These are phyloP conservation scores for Hylomyscus alleni DNA, from an alignment of 2,797 vertebrate genomes.

Conservation along the genomic window DNA sequence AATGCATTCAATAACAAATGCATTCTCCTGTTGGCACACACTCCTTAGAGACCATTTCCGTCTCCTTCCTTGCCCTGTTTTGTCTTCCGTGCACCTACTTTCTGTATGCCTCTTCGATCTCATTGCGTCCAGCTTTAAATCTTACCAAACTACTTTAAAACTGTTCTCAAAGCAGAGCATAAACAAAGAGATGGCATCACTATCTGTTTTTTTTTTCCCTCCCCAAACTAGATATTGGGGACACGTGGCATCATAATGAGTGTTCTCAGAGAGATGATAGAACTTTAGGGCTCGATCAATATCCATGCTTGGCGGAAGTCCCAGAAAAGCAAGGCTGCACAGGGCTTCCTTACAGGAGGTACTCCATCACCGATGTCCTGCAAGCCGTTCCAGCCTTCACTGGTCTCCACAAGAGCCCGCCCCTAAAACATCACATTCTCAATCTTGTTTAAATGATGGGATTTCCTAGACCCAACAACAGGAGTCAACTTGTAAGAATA, in stretches of 20 bases:
- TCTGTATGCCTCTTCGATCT: slow-evolving; percentile 55
- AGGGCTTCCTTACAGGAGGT: neutral
- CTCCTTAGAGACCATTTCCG: neutral
- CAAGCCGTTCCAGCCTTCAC: neutral
- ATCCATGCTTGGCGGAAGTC: slow-evolving; percentile 22
- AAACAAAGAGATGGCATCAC: neutral
- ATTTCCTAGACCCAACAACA: neutral
- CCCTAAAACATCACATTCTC: slow-evolving; percentile 8
- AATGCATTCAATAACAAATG: slow-evolving; percentile 10
- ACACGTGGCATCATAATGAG: neutral
- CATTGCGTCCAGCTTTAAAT: neutral
- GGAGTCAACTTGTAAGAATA: slow-evolving; percentile 42
- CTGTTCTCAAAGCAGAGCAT: slow-evolving; percentile 42
- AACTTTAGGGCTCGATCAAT: neutral
- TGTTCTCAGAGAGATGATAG: neutral
- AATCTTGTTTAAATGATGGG: slow-evolving; percentile 7
- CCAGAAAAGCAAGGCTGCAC: slow-evolving; percentile 34
- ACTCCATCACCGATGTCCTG: neutral
- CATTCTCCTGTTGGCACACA: neutral
- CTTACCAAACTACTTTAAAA: slow-evolving; percentile 53
- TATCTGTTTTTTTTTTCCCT: neutral
- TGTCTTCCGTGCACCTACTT: neutral
- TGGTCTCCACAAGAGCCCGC: neutral
- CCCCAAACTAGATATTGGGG: neutral
- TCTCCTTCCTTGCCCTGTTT: neutral